A percentile compares a stretch with the other conserved stretches of the same genome.
phyloP scores from a whole-genome alignment of 2,113 vertebrate genomes.

The Rhodinocichla rosea region DNA sequence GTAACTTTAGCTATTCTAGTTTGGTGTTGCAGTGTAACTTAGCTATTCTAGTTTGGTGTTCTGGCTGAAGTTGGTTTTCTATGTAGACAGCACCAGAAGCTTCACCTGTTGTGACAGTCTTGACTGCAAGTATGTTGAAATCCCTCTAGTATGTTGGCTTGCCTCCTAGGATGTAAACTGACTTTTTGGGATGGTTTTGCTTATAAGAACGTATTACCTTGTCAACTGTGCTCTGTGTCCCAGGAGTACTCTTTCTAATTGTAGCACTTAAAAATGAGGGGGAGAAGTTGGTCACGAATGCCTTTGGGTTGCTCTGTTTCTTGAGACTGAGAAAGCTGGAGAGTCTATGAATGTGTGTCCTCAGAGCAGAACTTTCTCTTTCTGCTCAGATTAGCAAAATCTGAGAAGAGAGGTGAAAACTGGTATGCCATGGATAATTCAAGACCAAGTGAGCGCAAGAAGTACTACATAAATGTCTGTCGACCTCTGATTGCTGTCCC shows the following conservation, averaged over 20 bases:
- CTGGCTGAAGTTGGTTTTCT: neutral
- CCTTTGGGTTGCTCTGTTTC: neutral
- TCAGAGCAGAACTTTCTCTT: neutral
- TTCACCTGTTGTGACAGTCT: neutral
- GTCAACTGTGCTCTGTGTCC: neutral
- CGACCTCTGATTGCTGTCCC: slow-evolving; percentile 79
- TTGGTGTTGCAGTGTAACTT: too few relatives aligned
- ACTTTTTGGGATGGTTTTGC: neutral
- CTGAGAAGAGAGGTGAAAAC: slow-evolving; percentile 73
- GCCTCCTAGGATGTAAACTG: neutral
- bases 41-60: neutral
- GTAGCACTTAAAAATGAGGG: neutral
- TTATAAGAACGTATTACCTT: neutral
- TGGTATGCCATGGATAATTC: slow-evolving; percentile 83
- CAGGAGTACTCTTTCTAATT: neutral
- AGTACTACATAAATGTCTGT: slow-evolving; percentile 94
- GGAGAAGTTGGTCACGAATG: neutral
- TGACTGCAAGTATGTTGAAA: neutral
- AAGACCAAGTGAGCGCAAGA: slow-evolving; percentile 55
- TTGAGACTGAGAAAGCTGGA: neutral
- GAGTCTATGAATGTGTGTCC: neutral
- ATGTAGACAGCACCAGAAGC: neutral
- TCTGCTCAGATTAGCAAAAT: slow-evolving; percentile 80
- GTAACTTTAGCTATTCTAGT: neutral
- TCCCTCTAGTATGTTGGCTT: neutral